phyloP scores from a whole-genome alignment of 2,113 vertebrate genomes.

The Cettia cetti region DNA sequence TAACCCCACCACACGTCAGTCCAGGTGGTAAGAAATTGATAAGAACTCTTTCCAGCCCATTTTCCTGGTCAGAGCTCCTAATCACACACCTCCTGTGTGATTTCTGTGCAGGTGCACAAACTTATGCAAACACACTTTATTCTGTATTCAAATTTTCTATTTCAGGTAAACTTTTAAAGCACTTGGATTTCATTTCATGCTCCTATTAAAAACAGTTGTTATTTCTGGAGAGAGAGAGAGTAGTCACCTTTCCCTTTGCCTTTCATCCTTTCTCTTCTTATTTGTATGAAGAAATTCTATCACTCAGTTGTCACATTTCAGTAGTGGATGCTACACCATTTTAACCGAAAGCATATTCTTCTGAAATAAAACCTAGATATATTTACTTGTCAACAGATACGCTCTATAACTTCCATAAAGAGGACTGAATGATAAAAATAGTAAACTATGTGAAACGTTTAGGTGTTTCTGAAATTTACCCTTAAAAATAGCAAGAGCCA shows the following conservation, averaged over 20 bases:
- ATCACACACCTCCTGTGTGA: not conserved
- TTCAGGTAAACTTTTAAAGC: not conserved
- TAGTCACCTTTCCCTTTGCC: not conserved
- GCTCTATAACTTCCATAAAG: not conserved
- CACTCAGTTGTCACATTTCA: slow-evolving; percentile 44
- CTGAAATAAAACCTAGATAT: slow-evolving; percentile 23
- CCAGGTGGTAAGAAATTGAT: slow-evolving; percentile 51
- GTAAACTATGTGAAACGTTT: not conserved
- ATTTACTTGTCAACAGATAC: slow-evolving; percentile 21
- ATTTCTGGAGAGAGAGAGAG: not conserved
- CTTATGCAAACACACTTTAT: not conserved
- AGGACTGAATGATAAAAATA: slow-evolving; percentile 4
- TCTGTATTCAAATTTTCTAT: not conserved
- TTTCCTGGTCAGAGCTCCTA: slow-evolving; percentile 40
- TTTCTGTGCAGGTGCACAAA: not conserved
- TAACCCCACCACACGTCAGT: slow-evolving; percentile 5
- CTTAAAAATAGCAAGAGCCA: slow-evolving; percentile 24
- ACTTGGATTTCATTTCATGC: not conserved
- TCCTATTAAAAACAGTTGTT: not conserved
- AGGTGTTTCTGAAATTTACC: slow-evolving; percentile 18
- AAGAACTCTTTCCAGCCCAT: slow-evolving; percentile 5
- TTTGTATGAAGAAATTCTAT: slow-evolving; percentile 6
- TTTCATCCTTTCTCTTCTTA: not conserved
- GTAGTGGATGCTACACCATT: not conserved
- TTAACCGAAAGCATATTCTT: slow-evolving; percentile 29